Percentiles rank a stretch among this genome's conserved stretches.
These are phyloP conservation scores for Enteromius thamalakanensis DNA, from an alignment of 2,797 vertebrate genomes.

Conservation along the genomic window DNA sequence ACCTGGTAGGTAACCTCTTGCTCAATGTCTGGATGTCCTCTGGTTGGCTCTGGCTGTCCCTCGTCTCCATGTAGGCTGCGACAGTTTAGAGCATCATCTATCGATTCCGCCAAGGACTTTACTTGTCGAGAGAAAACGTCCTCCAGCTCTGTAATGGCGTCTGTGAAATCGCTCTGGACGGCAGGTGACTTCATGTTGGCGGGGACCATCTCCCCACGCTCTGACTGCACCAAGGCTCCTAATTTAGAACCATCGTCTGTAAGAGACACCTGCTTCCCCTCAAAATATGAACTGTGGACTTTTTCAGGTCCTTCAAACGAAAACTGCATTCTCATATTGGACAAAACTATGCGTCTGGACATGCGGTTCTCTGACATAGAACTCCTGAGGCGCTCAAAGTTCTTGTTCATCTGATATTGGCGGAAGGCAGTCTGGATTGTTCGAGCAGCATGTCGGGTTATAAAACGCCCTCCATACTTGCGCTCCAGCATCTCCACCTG, in stretches of 20 bases:
- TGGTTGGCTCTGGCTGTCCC: conserved; percentile 72
- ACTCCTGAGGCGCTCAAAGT: conserved; percentile 95
- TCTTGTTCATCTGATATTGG: conserved; percentile 99
- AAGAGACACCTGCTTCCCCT: conserved; percentile 93
- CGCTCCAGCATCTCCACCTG: conserved; percentile 99
- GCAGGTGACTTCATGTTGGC: conserved; percentile 82
- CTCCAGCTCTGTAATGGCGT: conserved; percentile 95
- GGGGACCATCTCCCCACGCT: conserved; percentile 80
- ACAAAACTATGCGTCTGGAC: conserved; percentile 95
- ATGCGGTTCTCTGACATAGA: conserved; percentile 99
- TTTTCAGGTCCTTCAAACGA: conserved; percentile 98
- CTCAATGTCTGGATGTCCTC: conserved; percentile 79
- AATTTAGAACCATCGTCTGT: conserved; percentile 85
- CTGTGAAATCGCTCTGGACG: conserved; percentile 85
- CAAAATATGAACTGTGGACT: conserved; percentile 96
- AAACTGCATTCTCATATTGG: conserved; percentile 99
- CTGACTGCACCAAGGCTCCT: conserved; percentile 80
- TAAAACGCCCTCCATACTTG: conserved; percentile 98
- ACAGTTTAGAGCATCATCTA: conserved; percentile 95
- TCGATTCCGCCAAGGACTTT: conserved; percentile 95
- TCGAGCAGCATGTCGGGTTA: conserved; percentile 95
- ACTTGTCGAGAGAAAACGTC: conserved; percentile 97
- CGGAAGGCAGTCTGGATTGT: conserved; percentile 98
- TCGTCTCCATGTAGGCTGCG: conserved; percentile 91
- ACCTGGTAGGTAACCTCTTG: conserved; percentile 77